phyloP scores from a whole-genome alignment of 2,888 invertebrate genomes.

The Ennomos erosarius region DNA sequence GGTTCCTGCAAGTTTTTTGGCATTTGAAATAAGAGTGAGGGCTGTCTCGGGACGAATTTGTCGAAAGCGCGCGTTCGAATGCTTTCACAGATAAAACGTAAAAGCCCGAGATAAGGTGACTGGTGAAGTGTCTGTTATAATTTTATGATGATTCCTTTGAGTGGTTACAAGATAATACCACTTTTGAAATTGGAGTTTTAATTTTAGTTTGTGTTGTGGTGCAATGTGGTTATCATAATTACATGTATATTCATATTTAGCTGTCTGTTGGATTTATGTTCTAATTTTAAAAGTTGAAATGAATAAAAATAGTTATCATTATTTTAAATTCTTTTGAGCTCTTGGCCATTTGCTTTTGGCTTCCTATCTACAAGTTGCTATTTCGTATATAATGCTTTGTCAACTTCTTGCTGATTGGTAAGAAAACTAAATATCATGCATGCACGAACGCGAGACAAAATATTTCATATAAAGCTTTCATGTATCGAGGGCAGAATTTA shows the following conservation, averaged over 20 bases:
- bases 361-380: too few species aligned
- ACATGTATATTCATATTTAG: too few species aligned
- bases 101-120: slow-evolving; percentile 35
- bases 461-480: too few species aligned
- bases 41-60: slow-evolving; percentile 22
- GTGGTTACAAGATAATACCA: slow-evolving; percentile 31
- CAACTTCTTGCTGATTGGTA: too few species aligned
- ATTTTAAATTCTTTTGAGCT: too few species aligned
- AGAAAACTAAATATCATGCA: too few species aligned
- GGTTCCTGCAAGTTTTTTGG: slow-evolving; percentile 34
- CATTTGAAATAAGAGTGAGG: slow-evolving; percentile 27
- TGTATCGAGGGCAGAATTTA: too few species aligned
- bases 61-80: slow-evolving; percentile 30
- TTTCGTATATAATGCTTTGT: too few species aligned
- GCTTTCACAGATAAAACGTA: slow-evolving; percentile 29
- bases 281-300: neutral
- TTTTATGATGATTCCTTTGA: slow-evolving; percentile 42
- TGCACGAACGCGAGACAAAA: too few species aligned
- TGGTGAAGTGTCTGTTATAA: slow-evolving; percentile 36
- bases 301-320: too few species aligned
- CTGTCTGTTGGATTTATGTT: neutral
- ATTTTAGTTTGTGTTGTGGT: slow-evolving; percentile 7
- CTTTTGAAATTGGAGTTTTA: slow-evolving; percentile 19
- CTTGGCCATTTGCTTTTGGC: too few species aligned
- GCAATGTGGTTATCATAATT: neutral